These are phyloP conservation scores for Mamestra configurata DNA, from an alignment of 1,140 invertebrate genomes.

Conservation along the genomic window DNA sequence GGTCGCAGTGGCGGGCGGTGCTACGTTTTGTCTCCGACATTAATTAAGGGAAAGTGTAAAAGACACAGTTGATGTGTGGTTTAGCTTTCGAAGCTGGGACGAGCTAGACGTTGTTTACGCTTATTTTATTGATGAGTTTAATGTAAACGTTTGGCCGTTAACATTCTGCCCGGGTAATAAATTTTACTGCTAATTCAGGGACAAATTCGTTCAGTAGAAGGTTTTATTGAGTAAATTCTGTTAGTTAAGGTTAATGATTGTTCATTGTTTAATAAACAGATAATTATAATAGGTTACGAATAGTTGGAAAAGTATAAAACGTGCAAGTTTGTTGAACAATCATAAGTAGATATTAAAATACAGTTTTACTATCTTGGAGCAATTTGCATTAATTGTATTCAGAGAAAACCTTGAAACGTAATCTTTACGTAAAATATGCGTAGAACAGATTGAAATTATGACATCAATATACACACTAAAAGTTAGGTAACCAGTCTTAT, in stretches of 20 bases:
- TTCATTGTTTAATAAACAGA: too few species aligned
- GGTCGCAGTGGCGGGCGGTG: too few species aligned
- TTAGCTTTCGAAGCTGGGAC: conserved; percentile 36
- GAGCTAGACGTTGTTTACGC: conserved; percentile 40
- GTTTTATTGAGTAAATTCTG: neutral
- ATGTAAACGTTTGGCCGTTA: conserved; percentile 1
- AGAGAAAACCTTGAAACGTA: neutral
- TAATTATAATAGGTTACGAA: too few species aligned
- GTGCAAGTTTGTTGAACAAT: neutral
- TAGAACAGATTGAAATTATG: neutral
- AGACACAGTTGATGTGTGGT: conserved; percentile 34
- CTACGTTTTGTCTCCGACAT: too few species aligned
- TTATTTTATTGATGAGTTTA: conserved; percentile 43
- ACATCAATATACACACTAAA: neutral
- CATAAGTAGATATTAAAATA: neutral
- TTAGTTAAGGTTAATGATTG: neutral
- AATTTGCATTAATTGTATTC: conserved; percentile 8
- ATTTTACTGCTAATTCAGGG: neutral
- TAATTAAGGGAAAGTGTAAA: conserved; percentile 23
- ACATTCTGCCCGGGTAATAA: neutral
- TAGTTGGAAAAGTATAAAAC: neutral
- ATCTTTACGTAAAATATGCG: too few species aligned
- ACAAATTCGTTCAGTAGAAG: neutral
- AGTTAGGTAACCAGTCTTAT: neutral
- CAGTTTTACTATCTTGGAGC: neutral